Evolutionary conservation across 1,140 invertebrate genomes (phyloP), one percentile per base, ranked within the genome.

Genomic region (Diabrotica virgifera): DNA sequence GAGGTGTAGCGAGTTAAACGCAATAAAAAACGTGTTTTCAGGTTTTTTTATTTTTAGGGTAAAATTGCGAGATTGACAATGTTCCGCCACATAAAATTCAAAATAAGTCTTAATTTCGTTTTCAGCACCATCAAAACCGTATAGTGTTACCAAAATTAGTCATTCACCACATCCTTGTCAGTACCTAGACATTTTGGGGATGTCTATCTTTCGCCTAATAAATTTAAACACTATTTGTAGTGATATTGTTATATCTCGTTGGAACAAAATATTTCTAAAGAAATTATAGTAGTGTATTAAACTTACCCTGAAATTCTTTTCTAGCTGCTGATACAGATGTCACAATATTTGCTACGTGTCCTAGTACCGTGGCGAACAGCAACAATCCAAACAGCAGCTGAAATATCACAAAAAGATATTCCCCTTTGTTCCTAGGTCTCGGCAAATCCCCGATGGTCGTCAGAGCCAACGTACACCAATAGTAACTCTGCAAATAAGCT

Each of bases 401-500:
- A 61, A 88, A 85, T 78, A 95, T 94, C 74, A 96, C 91, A 82
- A 94, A 96, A 14, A 62, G 51, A 79, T 95, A 96, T 77, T 96
- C 93, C 61, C 89, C 89, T 82, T 95, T 96, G 76, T 92, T 95
- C 67, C 89, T 85, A 51, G 92, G 91, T 76, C 91, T 81, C 4
- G 89, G 89, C 68, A 90, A 76, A 74, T 90, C 89, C 77, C 89
- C 89, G 71, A 98, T 95, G 46, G 94, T 97, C 12, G 96, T 97
- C 57, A 98, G 84, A 52, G 95, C 94, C 74, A 98, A 82, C 51
- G 95, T 97, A 78, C 95, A 98, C 95, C 95, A 98, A 81, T 98
- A 98, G 80, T 97, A 96, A 82, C 95, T 96, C 81, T 97, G 94
- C 72, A 99, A 84, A 82, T 99, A 98, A 76, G 95, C 91, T 81